Evolutionary conservation across 2,888 invertebrate genomes (phyloP), one percentile per base, ranked within the genome.

Genomic region (Dioctria rufipes): DNA sequence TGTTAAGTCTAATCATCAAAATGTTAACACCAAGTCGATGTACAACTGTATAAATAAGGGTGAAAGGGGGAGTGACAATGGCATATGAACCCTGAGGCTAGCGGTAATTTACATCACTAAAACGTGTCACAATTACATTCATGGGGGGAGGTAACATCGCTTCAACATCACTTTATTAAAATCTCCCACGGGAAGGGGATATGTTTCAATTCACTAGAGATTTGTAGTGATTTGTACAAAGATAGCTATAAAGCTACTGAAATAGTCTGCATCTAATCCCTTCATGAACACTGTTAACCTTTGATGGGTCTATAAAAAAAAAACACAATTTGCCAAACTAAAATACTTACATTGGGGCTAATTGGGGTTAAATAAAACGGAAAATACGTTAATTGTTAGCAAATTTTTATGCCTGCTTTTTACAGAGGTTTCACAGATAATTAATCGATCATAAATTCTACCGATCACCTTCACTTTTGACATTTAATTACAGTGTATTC

Each of bases 151-250:
- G 13, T 25, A 13, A 37, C 49, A 46, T 46, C 49, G 43, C n/a
- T 46, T 49, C n/a, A 67, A 67, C 54, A 73, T 54, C 54, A 54
- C 40, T 46, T 39, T 58, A 39, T 42, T 58, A 51, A 73, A 73
- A 58, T 54, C 58, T 73, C 73, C 73, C 73, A 58, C 73, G 73
- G 73, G 73, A 73, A 39, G 58, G 42, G 51, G 73, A 51, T 73
- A 54, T 25, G 25, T 73, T 73, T 54, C 42, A 54, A 37, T 39
- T 46, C 73, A 73, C 73, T 58, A 46, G 58, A 54, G 73, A 73
- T 40, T 58, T 42, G 73, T 54, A 58, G 54, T 40, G 73, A 73
- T 73, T 73, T 73, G 39, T 58, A 25, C 39, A 58, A 54, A n/a
- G 46, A 69, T 37, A n/a, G 65, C n/a, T 40, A 5, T 11, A 65